Percentiles rank a stretch among this genome's conserved stretches.
phyloP scores from a whole-genome alignment of 2,113 vertebrate genomes.

The Labeo rohita region DNA sequence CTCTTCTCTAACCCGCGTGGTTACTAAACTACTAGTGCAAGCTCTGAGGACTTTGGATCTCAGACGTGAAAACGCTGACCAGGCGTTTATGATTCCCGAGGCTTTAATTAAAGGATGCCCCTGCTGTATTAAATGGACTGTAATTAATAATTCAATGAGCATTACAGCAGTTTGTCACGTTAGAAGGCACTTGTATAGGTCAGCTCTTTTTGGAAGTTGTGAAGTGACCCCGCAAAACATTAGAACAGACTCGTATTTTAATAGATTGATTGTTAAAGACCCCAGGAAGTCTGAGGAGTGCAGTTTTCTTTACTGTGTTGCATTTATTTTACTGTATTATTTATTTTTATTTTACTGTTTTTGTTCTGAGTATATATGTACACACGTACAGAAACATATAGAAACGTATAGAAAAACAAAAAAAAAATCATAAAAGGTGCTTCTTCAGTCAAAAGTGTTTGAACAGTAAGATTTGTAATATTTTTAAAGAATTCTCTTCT shows the following conservation, averaged over 20 bases:
- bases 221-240: neutral
- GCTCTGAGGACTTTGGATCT: conserved; percentile 20
- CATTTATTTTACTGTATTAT: neutral
- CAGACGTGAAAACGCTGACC: conserved; percentile 9
- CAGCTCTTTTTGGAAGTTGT: neutral
- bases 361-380: too few species aligned
- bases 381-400: too few species aligned
- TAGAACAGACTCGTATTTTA: neutral
- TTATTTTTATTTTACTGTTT: too few species aligned
- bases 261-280: neutral
- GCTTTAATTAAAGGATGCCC: conserved; percentile 32
- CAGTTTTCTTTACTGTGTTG: neutral
- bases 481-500: too few species aligned
- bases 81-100: neutral
- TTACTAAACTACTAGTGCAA: neutral
- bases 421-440: too few species aligned
- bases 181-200: neutral
- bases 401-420: too few species aligned
- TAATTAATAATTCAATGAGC: conserved; percentile 31
- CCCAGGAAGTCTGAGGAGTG: neutral
- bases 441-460: too few species aligned
- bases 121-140: conserved; percentile 7
- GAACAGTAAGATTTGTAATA: too few species aligned
- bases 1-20: neutral
- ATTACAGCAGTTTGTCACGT: conserved; percentile 16